phyloP scores from a whole-genome alignment of 1,140 invertebrate genomes.

The Dryas iulia region DNA sequence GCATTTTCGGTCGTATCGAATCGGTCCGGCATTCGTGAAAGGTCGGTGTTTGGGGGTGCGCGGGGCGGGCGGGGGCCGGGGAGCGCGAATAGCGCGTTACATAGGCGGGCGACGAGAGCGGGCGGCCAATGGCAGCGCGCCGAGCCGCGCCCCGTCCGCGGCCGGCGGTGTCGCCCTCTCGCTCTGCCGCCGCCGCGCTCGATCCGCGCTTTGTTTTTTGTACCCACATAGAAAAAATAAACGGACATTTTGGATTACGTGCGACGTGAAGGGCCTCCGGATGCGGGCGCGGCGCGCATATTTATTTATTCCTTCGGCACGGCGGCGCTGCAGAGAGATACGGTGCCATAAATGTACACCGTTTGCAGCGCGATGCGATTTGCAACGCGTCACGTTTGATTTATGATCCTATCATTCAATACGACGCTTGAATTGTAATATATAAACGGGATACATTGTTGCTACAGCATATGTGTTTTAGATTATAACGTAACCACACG shows the following conservation, averaged over 20 bases:
- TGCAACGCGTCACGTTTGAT: constrained; percentile 53
- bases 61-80: constrained; percentile 54
- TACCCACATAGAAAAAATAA: constrained; percentile 73
- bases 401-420: constrained; percentile 17
- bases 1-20: constrained; percentile 77
- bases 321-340: constrained; percentile 64
- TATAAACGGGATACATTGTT: constrained; percentile 7
- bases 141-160: constrained; percentile 76
- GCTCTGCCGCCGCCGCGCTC: constrained; percentile 48
- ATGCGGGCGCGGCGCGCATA: constrained; percentile 59
- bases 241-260: constrained; percentile 76
- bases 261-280: constrained; percentile 61
- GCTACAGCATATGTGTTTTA: neutral
- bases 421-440: constrained; percentile 24
- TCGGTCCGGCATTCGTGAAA: constrained; percentile 75
- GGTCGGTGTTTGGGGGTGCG: constrained; percentile 65
- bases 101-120: constrained; percentile 68
- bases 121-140: constrained; percentile 53
- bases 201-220: constrained; percentile 67
- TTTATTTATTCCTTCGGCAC: constrained; percentile 69
- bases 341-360: constrained; percentile 69
- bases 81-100: constrained; percentile 45
- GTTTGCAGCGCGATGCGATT: constrained; percentile 50
- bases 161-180: constrained; percentile 46
- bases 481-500: neutral